Evolutionary conservation across 1,140 invertebrate genomes (phyloP).

Genomic region (Akabosia matsudoensis): DNA sequence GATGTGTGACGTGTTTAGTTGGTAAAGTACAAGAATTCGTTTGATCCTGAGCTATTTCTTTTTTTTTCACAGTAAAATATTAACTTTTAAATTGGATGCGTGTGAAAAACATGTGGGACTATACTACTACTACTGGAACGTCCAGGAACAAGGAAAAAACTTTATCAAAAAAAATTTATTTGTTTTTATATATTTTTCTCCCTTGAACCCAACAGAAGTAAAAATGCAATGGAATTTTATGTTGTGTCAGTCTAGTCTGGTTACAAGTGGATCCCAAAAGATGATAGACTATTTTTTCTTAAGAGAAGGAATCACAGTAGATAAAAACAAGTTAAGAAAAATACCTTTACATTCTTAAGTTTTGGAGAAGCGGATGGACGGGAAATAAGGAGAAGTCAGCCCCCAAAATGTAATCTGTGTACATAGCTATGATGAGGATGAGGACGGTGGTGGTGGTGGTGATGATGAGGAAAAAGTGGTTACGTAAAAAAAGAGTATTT

Average conservation of each 20-base stretch:
- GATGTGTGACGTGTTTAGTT: background rate
- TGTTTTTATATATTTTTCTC: too few relatives aligned
- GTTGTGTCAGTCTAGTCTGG: background rate
- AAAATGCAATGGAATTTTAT: background rate
- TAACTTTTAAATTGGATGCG: background rate
- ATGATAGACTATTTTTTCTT: background rate
- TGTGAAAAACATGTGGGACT: background rate
- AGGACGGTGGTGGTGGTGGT: background rate
- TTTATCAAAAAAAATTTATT: background rate
- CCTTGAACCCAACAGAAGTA: background rate
- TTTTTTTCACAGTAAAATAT: background rate
- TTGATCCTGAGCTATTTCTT: background rate
- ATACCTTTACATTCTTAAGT: constrained; percentile 19
- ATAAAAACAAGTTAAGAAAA: background rate
- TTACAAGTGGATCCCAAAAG: background rate
- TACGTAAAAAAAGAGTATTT: constrained; percentile 15
- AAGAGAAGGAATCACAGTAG: background rate
- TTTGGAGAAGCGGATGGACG: constrained; percentile 16
- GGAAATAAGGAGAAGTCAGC: background rate
- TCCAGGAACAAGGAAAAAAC: constrained; percentile 12
- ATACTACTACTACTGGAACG: background rate
- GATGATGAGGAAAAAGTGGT: constrained; percentile 24
- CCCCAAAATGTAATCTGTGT: constrained; percentile 18
- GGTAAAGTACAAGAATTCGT: background rate
- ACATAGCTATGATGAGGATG: background rate